phyloP scores from a whole-genome alignment of 23 tunicate genomes.

The Oikopleura dioica region DNA sequence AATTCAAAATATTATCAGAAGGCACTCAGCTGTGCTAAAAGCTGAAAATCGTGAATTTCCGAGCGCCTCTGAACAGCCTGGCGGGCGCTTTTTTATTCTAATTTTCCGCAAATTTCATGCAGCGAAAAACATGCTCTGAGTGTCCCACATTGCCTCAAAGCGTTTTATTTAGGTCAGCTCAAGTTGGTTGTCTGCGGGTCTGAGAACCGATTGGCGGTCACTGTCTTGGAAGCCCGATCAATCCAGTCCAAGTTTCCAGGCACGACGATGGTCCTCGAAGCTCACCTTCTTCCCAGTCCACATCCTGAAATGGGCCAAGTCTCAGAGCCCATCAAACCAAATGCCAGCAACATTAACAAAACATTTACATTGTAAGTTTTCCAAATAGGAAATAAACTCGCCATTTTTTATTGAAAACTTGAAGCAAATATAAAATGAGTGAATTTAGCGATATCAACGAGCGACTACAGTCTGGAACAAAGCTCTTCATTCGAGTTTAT shows the following conservation, averaged over 20 bases:
- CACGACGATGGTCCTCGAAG: neutral
- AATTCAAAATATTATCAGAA: no score
- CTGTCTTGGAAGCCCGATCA: slow-evolving; percentile 1
- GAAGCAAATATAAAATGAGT: neutral
- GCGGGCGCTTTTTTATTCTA: neutral
- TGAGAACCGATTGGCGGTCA: neutral
- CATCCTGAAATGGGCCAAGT: neutral
- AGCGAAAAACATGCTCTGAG: neutral
- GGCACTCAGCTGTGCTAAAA: no score
- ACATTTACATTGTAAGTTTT: slow-evolving; percentile 7
- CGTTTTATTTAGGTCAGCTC: slow-evolving; percentile 3
- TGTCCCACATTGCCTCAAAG: neutral
- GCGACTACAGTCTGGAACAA: slow-evolving; percentile 7
- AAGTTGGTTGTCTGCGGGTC: slow-evolving; percentile 5
- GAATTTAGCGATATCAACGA: neutral
- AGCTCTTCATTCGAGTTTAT: neutral
- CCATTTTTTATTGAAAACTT: neutral
- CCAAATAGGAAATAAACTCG: neutral
- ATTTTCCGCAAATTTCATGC: neutral
- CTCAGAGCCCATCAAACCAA: no score
- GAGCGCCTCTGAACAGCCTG: neutral
- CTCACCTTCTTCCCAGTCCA: neutral
- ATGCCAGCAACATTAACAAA: neutral
- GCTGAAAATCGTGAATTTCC: no score
- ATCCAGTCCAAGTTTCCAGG: neutral